These are phyloP conservation scores for Hyphantria cunea DNA, from an alignment of 1,140 invertebrate species.

Conservation along the genomic window DNA sequence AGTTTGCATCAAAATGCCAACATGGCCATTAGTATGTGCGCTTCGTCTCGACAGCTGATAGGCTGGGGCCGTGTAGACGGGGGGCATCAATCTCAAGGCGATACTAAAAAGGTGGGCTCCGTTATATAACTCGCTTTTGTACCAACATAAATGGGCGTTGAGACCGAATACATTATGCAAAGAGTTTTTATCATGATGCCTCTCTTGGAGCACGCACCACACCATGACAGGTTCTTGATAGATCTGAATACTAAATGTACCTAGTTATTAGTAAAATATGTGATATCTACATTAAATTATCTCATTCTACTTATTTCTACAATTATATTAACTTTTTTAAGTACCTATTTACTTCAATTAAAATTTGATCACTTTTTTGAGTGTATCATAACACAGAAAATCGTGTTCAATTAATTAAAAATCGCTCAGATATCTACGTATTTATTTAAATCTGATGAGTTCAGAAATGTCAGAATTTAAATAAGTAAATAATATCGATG, in stretches of 20 bases:
- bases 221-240: conserved; percentile 40
- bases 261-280: too few species aligned
- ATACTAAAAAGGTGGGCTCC: conserved; percentile 48
- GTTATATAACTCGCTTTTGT: conserved; percentile 55
- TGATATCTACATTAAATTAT: too few species aligned
- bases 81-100: conserved; percentile 38
- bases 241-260: conserved; percentile 35
- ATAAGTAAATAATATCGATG: conserved; percentile 17
- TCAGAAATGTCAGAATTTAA: conserved; percentile 19
- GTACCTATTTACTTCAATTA: too few species aligned
- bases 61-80: conserved; percentile 27
- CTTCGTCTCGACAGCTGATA: conserved; percentile 37
- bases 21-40: conserved; percentile 37
- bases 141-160: conserved; percentile 47
- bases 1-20: conserved; percentile 19
- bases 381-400: too few species aligned
- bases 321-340: too few species aligned
- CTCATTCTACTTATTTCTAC: too few species aligned
- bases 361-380: too few species aligned
- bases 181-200: conserved; percentile 52
- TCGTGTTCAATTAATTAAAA: too few species aligned
- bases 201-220: conserved; percentile 38
- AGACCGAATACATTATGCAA: conserved; percentile 54
- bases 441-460: conserved; percentile 15
- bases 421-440: too few species aligned